phyloP scores from a whole-genome alignment of 2,888 invertebrate genomes.

The Drosophila flavopinicola region DNA sequence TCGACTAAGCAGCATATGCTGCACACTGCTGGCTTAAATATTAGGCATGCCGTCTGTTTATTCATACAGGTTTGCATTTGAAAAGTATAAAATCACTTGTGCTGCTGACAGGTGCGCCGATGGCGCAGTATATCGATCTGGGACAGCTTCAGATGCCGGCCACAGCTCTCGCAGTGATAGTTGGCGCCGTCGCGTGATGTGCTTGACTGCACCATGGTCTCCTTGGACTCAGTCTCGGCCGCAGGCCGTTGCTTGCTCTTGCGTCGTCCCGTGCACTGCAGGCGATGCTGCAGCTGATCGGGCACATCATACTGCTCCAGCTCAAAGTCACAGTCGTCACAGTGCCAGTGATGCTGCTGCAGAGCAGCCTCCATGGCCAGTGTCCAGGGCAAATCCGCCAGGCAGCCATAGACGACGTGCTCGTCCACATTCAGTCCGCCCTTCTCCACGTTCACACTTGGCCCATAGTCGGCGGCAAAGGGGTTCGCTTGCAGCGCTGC shows the following conservation, averaged over 20 bases:
- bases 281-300: constrained; percentile 89
- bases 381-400: constrained; percentile 89
- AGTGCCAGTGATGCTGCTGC: constrained; percentile 88
- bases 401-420: constrained; percentile 91
- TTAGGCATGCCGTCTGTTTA: neutral
- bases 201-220: constrained; percentile 43
- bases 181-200: constrained; percentile 14
- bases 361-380: constrained; percentile 87
- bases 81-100: constrained; percentile 6
- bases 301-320: constrained; percentile 88
- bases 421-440: constrained; percentile 93
- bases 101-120: constrained; percentile 87
- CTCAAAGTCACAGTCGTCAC: constrained; percentile 88
- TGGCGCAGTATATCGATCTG: constrained; percentile 94
- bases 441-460: constrained; percentile 88
- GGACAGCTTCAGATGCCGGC: constrained; percentile 88
- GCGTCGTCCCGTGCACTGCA: constrained; percentile 25
- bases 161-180: constrained; percentile 90
- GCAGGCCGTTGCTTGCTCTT: constrained; percentile 58
- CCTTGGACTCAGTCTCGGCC: neutral
- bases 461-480: constrained; percentile 88
- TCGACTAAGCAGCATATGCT: too few species aligned
- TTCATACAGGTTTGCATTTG: neutral
- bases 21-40: constrained; percentile 3
- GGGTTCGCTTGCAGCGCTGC: constrained; percentile 87